Evolutionary conservation across 2,888 invertebrate species (phyloP), one percentile per base, ranked within the genome.

Genomic region (Hartigia nigra): DNA sequence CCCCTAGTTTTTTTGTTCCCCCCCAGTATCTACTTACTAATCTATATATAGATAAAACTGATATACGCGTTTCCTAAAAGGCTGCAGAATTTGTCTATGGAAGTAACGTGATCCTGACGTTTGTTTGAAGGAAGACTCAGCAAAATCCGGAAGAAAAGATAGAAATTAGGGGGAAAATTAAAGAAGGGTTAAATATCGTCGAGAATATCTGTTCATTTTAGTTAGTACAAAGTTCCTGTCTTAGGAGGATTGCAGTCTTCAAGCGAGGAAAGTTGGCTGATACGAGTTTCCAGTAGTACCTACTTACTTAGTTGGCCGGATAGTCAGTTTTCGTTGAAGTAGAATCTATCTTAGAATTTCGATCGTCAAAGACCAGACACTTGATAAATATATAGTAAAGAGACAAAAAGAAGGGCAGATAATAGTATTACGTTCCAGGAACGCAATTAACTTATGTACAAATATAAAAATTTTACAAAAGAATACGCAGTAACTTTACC

Each of bases 1-100:
- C 76, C 32, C 37, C 55, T 77, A 39, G 76, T 77, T 76, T 70
- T 69, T 79, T 76, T 78, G n/a, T n/a, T n/a, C n/a, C n/a, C n/a
- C n/a, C 37, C 72, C 39, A 55, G 23, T 2, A 9, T 23, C 55
- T 55, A 14, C 14, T 55, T 55, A 55, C 23, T 23, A 55, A 55
- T 55, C 55, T 55, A 55, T 23, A 23, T 55, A 23, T 55, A 23
- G 23, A 23, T 55, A 55, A 55, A 55, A 55, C 23, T 55, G 55
- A 5, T 55, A 55, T 55, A 23, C 55, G 55, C 23, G 5, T 55
- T 55, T 55, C 23, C 39, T 55, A 55, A 55, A 55, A 23, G 39
- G 14, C 0, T 5, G 23, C 39, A 23, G 14, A 39, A 39, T 39
- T 14, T 39, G 14, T 39, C 23, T 55, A 5, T 2, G 23, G 5